phyloP scores from a whole-genome alignment of 2,888 invertebrate genomes.

The Apotomis turbidana region DNA sequence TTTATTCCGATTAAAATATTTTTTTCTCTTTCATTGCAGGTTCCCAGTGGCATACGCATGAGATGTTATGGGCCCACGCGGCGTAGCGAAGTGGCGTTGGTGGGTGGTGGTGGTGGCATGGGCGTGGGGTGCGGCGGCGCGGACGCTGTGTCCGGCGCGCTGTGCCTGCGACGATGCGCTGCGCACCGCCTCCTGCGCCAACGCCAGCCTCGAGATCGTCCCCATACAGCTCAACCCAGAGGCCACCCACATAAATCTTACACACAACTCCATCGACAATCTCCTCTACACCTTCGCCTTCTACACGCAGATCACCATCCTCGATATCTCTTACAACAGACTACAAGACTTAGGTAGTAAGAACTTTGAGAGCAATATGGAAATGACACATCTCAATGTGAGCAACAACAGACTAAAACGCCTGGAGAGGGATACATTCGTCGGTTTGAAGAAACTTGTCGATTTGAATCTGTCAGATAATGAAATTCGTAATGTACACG shows the following conservation, averaged over 20 bases:
- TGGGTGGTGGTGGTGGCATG: conserved; percentile 82
- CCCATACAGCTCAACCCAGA: conserved; percentile 96
- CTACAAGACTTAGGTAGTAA: conserved; percentile 91
- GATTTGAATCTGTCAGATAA: conserved; percentile 91
- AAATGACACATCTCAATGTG: conserved; percentile 89
- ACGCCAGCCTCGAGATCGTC: conserved; percentile 91
- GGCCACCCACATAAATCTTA: conserved; percentile 91
- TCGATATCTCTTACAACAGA: conserved; percentile 93
- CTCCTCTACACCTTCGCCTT: conserved; percentile 91
- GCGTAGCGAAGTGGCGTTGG: conserved; percentile 80
- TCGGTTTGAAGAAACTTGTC: conserved; percentile 87
- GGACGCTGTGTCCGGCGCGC: conserved; percentile 90
- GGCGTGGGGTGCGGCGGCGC: conserved; percentile 81
- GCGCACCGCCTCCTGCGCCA: conserved; percentile 89
- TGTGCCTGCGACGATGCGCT: conserved; percentile 92
- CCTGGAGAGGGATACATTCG: conserved; percentile 89
- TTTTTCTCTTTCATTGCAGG: conserved; percentile 65
- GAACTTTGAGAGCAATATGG: conserved; percentile 91
- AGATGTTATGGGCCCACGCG: conserved; percentile 81
- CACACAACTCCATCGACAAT: conserved; percentile 91
- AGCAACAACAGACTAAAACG: conserved; percentile 89
- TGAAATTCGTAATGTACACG: conserved; percentile 88
- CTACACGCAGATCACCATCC: conserved; percentile 90
- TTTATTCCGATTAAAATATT: conserved; percentile 1
- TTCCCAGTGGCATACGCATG: conserved; percentile 74